These are phyloP conservation scores for Cataglyphis altisquamis DNA, from an alignment of 2,888 invertebrate species.

Conservation along the genomic window DNA sequence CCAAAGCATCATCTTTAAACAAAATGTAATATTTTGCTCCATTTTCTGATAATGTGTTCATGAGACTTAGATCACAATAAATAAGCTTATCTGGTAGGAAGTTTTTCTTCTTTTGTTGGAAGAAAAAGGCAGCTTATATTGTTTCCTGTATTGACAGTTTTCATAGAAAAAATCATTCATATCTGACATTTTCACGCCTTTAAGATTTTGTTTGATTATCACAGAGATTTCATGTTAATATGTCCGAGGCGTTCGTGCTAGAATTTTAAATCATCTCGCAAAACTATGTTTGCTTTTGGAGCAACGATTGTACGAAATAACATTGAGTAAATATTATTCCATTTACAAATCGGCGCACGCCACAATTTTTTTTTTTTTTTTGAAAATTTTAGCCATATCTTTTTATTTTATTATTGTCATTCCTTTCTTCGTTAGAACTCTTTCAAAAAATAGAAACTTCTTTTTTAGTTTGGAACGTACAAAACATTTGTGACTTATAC, in stretches of 20 bases:
- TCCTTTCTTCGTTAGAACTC: neutral
- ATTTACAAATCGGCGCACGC: neutral
- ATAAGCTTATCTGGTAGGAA: neutral
- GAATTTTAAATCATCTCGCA: neutral
- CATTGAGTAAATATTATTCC: conserved; percentile 64
- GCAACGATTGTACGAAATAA: conserved; percentile 52
- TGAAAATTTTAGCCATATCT: neutral
- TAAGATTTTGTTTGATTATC: neutral
- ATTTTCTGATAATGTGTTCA: neutral
- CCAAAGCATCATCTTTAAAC: neutral
- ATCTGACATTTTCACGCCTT: neutral
- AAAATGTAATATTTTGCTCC: neutral
- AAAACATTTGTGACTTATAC: neutral
- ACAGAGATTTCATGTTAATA: neutral
- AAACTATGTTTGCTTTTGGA: neutral
- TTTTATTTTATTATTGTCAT: neutral
- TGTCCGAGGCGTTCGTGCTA: neutral
- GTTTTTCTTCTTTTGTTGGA: neutral
- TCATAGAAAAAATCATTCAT: neutral
- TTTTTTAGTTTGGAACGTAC: neutral
- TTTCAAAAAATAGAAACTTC: neutral
- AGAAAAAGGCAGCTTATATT: neutral
- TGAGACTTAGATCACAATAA: neutral
- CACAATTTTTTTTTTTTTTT: neutral
- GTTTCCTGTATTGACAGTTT: neutral